A percentile compares a stretch with the other conserved stretches of the same genome.
Conservation (phyloP, 2,113 vertebrate genomes). For the Hydropotes inermis region DNA sequence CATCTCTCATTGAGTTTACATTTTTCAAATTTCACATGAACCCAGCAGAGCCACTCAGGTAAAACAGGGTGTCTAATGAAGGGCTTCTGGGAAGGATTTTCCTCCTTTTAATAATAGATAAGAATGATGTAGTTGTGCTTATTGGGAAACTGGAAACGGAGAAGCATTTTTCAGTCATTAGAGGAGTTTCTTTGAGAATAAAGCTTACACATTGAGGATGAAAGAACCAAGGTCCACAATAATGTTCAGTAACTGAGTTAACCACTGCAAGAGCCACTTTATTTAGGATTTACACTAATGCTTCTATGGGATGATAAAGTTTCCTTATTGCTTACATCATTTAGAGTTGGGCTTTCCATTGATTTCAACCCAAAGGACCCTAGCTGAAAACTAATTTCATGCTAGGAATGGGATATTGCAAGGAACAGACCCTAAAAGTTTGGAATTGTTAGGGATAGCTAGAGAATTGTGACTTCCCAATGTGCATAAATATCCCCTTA, state of each 20-base stretch:
- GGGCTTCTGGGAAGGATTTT: neutral
- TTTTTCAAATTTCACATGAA: neutral
- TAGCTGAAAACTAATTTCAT: neutral
- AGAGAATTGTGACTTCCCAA: neutral
- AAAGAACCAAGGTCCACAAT: neutral
- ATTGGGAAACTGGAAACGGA: neutral
- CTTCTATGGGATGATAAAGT: neutral
- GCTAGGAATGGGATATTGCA: neutral
- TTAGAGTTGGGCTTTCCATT: neutral
- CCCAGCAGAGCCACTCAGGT: neutral
- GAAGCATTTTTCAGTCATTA: neutral
- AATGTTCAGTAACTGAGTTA: neutral
- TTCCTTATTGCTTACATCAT: neutral
- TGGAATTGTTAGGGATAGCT: neutral
- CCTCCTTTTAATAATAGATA: neutral
- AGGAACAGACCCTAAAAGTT: neutral
- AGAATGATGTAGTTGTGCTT: neutral
- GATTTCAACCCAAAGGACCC: neutral
- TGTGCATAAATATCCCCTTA: neutral
- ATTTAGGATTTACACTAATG: neutral
- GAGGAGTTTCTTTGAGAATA: neutral
- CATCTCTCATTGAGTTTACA: neutral
- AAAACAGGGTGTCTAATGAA: neutral
- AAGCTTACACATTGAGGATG: neutral
- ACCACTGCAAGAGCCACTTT: neutral